Percentiles rank a stretch among this genome's conserved stretches.
phyloP scores from a whole-genome alignment of 1,140 invertebrate species.

The Maniola jurtina region DNA sequence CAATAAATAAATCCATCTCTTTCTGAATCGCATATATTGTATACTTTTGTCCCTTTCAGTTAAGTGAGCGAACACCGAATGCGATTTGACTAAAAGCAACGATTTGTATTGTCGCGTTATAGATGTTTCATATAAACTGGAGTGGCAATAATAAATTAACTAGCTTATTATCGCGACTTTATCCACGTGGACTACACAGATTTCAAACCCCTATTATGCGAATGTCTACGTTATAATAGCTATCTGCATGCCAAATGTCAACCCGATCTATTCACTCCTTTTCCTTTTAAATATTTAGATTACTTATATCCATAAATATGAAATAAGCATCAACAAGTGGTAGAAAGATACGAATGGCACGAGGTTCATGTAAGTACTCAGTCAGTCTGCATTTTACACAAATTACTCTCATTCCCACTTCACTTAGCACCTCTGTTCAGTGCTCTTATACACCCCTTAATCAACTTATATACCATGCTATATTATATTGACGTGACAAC shows the following conservation, averaged over 20 bases:
- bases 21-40: not conserved
- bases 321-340: not conserved
- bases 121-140: slow-evolving; percentile 9
- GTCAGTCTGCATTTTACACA: slow-evolving; percentile 3
- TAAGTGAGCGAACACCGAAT: slow-evolving; percentile 31
- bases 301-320: not conserved
- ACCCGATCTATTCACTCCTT: too few species aligned
- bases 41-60: slow-evolving; percentile 19
- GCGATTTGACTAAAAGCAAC: slow-evolving; percentile 46
- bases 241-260: too few species aligned
- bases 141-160: not conserved
- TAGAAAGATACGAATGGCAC: not conserved
- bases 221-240: too few species aligned
- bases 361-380: not conserved
- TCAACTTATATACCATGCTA: not conserved
- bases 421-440: slow-evolving; percentile 5
- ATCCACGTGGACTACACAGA: not conserved
- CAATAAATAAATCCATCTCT: not conserved
- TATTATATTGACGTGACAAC: too few species aligned
- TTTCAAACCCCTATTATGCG: not conserved
- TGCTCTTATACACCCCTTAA: not conserved
- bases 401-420: slow-evolving; percentile 1
- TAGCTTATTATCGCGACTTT: not conserved
- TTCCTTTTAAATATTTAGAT: too few species aligned
- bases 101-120: slow-evolving; percentile 42